Evolutionary conservation across 2,113 vertebrate genomes (phyloP), one percentile per base, ranked within the genome.

Genomic region (Terrapene triunguis): DNA sequence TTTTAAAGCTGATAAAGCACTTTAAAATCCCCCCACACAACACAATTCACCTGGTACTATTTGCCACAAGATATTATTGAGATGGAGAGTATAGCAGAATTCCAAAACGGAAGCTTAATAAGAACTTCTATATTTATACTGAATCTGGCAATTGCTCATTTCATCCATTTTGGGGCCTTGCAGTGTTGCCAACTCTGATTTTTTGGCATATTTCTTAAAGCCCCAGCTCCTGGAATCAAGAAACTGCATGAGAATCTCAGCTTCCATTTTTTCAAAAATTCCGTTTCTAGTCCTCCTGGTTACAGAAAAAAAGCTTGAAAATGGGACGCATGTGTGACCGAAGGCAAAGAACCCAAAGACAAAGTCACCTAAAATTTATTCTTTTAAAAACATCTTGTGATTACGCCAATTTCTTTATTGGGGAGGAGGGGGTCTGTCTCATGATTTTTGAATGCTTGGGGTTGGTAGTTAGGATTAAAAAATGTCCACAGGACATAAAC

Each of bases 391-490:
- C 2, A 3, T 9, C 50, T 17, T 7, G 16, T 38, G 42, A 87
- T 84, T 65, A 93, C 94, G 54, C 65, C 90, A 84, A 90, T 48
- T 32, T 53, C 42, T 0, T 72, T 85, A 88, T 10, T 53, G n/a
- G n/a, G 32, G 81, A 10, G n/a, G n/a, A 27, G 83, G 12, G 10
- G 94, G 76, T 14, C 47, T n/a, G 35, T 14, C 17, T 35, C 35
- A n/a, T 69, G 12, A n/a, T 27, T 92, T 92, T 54, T 74, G 22
- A 10, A 3, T 2, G 6, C 2, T 3, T 7, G 12, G 11, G 44
- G 80, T 82, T 83, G 38, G 65, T 84, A 87, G 78, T 95, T 97
- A 29, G 35, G 44, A 90, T 90, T 89, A 69, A 89, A 76, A 27
- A 10, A 69, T 1, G 0, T 3, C 65, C 7, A 35, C 3, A 35